phyloP scores from a whole-genome alignment of 1,140 invertebrate genomes.

The Aleiodes sp. region DNA sequence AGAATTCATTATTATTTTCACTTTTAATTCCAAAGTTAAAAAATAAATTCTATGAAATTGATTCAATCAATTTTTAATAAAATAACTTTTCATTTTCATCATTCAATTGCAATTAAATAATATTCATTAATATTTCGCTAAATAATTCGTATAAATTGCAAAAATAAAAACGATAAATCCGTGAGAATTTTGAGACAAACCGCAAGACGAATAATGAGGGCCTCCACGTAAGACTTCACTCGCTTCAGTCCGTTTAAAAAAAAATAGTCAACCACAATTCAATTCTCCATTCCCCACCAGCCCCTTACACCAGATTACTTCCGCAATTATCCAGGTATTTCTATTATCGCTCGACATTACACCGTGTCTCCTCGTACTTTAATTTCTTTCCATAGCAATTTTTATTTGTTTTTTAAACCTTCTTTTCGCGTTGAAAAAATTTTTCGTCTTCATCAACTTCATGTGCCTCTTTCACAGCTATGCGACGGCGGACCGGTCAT shows the following conservation, averaged over 20 bases:
- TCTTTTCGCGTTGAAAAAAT: neutral
- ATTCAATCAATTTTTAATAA: no score
- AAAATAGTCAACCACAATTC: conserved; percentile 35
- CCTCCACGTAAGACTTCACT: conserved; percentile 9
- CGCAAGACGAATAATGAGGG: conserved; percentile 28
- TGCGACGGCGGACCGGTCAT: conserved; percentile 84
- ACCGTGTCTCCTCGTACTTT: neutral
- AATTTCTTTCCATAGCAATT: neutral
- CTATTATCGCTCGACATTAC: conserved; percentile 33
- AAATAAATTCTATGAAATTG: no score
- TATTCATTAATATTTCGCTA: no score
- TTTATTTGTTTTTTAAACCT: neutral
- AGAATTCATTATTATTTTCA: no score
- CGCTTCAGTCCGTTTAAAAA: neutral
- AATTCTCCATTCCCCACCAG: conserved; percentile 42
- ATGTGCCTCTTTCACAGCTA: conserved; percentile 69
- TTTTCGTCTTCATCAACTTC: conserved; percentile 8
- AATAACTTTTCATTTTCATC: no score
- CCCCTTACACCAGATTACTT: conserved; percentile 50
- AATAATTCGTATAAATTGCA: neutral
- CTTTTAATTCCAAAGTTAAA: no score
- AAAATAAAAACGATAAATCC: neutral
- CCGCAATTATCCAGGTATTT: conserved; percentile 44
- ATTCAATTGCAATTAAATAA: no score
- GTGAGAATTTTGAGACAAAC: conserved; percentile 10